Evolutionary conservation across 2,888 invertebrate species (phyloP).

Genomic region (Penaeus monodon): DNA sequence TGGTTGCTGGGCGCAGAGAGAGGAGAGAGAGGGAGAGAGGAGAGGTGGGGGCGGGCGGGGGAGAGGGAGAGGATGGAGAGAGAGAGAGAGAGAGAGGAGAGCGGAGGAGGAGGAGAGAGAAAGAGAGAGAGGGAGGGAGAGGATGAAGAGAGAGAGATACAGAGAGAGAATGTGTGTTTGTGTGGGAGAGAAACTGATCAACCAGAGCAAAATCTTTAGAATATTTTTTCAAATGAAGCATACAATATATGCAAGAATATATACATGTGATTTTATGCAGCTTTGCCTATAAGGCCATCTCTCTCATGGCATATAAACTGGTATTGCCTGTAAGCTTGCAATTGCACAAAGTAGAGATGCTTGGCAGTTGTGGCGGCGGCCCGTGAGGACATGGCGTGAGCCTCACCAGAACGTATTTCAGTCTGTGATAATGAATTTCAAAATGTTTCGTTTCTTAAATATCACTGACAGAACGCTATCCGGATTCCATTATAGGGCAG

Average conservation of each 20-base stretch:
- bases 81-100: conserved; percentile 15
- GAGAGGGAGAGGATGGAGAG: conserved; percentile 10
- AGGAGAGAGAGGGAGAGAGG: conserved; percentile 31
- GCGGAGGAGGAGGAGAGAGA: conserved; percentile 13
- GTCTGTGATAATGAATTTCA: background rate
- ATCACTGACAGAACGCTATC: no score
- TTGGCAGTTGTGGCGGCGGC: conserved; percentile 34
- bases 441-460: background rate
- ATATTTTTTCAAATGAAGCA: no score
- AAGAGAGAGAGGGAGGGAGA: conserved; percentile 28
- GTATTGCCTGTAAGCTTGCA: conserved; percentile 25
- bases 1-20: conserved; percentile 60
- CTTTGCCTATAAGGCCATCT: background rate
- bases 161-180: conserved; percentile 2
- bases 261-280: no score
- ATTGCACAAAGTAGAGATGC: conserved; percentile 43
- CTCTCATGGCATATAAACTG: background rate
- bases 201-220: no score
- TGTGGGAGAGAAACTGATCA: conserved; percentile 1
- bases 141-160: conserved; percentile 26
- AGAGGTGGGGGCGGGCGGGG: conserved; percentile 8
- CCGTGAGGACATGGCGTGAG: conserved; percentile 45
- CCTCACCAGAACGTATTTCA: background rate
- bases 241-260: no score
- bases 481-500: no score